Percentiles rank a stretch among this genome's conserved stretches.
phyloP scores from a whole-genome alignment of 2,113 vertebrate species.

The Rattus rattus region DNA sequence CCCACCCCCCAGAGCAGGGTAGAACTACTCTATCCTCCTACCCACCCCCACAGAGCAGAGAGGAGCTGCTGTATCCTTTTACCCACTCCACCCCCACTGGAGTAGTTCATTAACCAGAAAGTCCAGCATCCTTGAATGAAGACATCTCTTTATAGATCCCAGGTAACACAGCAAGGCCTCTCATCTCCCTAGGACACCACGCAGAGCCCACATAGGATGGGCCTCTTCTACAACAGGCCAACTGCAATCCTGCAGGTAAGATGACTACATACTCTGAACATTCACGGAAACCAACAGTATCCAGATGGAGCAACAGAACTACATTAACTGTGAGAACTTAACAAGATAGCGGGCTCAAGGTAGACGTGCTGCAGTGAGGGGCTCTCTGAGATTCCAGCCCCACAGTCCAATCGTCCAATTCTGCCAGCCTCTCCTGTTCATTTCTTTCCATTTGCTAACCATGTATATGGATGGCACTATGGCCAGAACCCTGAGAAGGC shows the following conservation, averaged over 20 bases:
- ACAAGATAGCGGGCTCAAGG: background rate
- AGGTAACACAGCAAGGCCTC: background rate
- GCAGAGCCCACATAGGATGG: background rate
- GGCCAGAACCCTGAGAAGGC: background rate
- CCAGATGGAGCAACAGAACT: too few relatives aligned
- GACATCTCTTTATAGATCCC: background rate
- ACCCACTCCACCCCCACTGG: background rate
- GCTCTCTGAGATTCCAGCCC: too few relatives aligned
- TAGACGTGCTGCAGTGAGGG: too few relatives aligned
- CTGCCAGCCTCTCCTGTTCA: background rate
- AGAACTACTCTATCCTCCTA: too few relatives aligned
- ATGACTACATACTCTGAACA: background rate
- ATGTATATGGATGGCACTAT: background rate
- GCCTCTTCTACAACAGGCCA: background rate
- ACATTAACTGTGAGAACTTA: accelerated
- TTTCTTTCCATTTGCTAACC: background rate
- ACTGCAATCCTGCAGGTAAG: background rate
- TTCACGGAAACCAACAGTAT: background rate
- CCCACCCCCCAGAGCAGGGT: too few relatives aligned
- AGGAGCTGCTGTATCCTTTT: background rate
- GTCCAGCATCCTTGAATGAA: background rate
- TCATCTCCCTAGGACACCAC: background rate
- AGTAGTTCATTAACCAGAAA: background rate
- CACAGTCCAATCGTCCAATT: background rate
- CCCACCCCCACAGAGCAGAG: too few relatives aligned